These are phyloP conservation scores for Urechis unicinctus DNA, from an alignment of 2,888 invertebrate genomes.

Conservation along the genomic window DNA sequence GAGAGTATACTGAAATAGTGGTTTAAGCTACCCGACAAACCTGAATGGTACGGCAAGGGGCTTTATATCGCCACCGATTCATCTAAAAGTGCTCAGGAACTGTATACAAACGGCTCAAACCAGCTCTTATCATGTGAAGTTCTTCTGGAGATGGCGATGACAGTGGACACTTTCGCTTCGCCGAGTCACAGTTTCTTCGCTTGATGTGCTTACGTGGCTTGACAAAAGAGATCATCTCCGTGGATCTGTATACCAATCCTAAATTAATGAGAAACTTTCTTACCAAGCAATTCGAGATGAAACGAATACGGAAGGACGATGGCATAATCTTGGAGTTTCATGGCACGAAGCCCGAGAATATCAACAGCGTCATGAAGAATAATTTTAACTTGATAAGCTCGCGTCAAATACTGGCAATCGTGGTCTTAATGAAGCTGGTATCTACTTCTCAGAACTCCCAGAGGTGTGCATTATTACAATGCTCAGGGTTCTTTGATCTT, in stretches of 20 bases:
- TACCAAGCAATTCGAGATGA: slow-evolving; percentile 1
- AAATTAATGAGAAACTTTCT: slow-evolving; percentile 6
- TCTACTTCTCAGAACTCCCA: slow-evolving; percentile 16
- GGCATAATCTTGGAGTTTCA: slow-evolving; percentile 14
- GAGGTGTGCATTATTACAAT: slow-evolving; percentile 7
- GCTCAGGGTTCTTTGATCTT: slow-evolving; percentile 6
- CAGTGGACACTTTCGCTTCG: slow-evolving; percentile 11
- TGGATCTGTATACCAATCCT: slow-evolving; percentile 14
- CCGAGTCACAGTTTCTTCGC: slow-evolving; percentile 14
- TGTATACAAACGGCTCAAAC: slow-evolving; percentile 17
- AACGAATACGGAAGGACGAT: background rate
- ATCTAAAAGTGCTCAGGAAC: slow-evolving; percentile 16
- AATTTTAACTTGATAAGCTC: slow-evolving; percentile 7
- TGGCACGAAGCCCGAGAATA: slow-evolving; percentile 12
- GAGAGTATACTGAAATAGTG: slow-evolving; percentile 9
- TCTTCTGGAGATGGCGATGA: slow-evolving; percentile 10
- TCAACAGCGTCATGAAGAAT: slow-evolving; percentile 8
- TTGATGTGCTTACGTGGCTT: background rate
- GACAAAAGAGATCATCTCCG: background rate
- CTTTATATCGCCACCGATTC: slow-evolving; percentile 20
- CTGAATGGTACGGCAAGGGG: slow-evolving; percentile 9
- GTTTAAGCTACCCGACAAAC: slow-evolving; percentile 9
- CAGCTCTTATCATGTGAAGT: slow-evolving; percentile 18
- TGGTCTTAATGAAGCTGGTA: slow-evolving; percentile 10
- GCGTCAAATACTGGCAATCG: background rate